Conservation (phyloP, 1,140 invertebrate species). For the Portunus trituberculatus region DNA sequence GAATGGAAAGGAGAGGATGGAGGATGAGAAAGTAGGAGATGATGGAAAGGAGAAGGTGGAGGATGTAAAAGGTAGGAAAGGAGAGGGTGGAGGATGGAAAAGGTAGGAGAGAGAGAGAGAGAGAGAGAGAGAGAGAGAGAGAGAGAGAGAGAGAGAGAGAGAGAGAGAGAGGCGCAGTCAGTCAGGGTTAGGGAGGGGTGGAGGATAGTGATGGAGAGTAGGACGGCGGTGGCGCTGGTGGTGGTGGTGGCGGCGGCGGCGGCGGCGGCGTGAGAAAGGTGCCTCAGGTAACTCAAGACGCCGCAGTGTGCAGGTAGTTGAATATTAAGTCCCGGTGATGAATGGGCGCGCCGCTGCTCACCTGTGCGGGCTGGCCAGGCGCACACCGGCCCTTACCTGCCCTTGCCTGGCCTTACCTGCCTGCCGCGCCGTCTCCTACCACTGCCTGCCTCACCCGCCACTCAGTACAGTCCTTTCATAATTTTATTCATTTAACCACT, state of each 20-base stretch:
- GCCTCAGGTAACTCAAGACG: conserved; percentile 1
- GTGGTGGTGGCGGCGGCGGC: neutral
- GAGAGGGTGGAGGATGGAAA: neutral
- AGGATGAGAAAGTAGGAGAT: neutral
- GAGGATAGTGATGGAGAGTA: neutral
- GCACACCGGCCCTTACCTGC: neutral
- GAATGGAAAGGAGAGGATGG: neutral
- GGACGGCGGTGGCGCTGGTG: neutral
- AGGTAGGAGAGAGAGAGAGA: too few species aligned
- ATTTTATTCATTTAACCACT: neutral
- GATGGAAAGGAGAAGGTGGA: neutral
- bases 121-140: too few species aligned
- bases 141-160: neutral
- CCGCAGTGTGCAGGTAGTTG: conserved; percentile 20
- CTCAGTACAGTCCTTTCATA: neutral
- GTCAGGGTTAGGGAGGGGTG: too few species aligned
- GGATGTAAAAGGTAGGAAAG: neutral
- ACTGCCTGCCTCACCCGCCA: neutral
- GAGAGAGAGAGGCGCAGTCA: neutral
- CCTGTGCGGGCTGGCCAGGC: neutral
- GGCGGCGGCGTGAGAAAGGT: conserved; percentile 40
- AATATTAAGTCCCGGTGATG: conserved; percentile 32
- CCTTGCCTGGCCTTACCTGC: neutral
- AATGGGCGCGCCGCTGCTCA: neutral
- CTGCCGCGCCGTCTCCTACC: neutral